Percentiles rank a stretch among this genome's conserved stretches.
These are phyloP conservation scores for Pristionchus mayeri DNA, from an alignment of 2,888 invertebrate species.

Conservation along the genomic window DNA sequence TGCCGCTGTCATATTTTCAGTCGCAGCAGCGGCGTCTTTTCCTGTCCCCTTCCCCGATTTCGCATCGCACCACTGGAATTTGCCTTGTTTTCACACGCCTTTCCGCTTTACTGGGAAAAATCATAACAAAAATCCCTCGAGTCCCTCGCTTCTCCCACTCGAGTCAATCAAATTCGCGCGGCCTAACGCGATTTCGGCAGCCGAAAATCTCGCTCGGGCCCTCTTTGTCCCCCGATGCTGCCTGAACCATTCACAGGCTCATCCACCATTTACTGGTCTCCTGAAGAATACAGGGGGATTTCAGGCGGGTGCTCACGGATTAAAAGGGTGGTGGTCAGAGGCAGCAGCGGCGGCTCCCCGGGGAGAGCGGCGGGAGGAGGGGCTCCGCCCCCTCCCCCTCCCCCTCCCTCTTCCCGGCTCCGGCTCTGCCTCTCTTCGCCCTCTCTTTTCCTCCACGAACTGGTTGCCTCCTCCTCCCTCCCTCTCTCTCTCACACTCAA, in stretches of 20 bases:
- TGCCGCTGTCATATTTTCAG: too few relatives aligned
- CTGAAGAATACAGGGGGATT: neutral
- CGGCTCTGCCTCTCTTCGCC: neutral
- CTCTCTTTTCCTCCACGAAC: neutral
- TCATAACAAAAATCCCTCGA: slow-evolving; percentile 43
- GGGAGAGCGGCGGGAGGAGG: neutral
- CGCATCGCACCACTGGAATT: neutral
- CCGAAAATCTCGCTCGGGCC: too few relatives aligned
- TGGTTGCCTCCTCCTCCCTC: slow-evolving; percentile 13
- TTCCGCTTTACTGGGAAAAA: neutral
- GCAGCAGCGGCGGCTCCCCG: slow-evolving; percentile 2
- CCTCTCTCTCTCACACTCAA: slow-evolving; percentile 7
- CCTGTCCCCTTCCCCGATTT: neutral
- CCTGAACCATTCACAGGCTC: neutral
- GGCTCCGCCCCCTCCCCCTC: neutral
- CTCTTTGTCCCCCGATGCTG: neutral
- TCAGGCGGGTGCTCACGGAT: slow-evolving; percentile 3
- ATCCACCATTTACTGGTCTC: neutral
- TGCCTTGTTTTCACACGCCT: slow-evolving; percentile 19
- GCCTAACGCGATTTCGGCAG: neutral
- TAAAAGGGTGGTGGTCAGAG: slow-evolving; percentile 25
- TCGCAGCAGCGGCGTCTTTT: neutral
- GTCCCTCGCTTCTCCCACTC: neutral
- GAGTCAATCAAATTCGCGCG: neutral
- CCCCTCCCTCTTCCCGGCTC: slow-evolving; percentile 25